Evolutionary conservation across 1,140 invertebrate genomes (phyloP), one percentile per base, ranked within the genome.

Genomic region (Pogonus chalceus): DNA sequence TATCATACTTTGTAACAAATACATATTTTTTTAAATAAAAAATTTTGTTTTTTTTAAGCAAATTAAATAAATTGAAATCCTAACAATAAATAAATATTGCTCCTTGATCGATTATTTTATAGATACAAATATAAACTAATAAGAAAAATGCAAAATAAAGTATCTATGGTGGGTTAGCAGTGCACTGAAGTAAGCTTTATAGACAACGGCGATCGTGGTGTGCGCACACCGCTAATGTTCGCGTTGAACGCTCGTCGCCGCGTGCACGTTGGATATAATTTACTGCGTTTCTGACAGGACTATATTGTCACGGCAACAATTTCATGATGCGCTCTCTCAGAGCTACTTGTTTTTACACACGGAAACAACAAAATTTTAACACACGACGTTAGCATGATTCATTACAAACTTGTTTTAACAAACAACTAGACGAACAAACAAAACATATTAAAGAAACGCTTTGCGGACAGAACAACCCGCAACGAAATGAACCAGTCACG

Each of bases 261-360:
- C 9, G 18, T 43, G 37, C 18, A 31, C 37, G 37, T 18, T 43
- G 18, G 37, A 43, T 12, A 43, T 43, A 43, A 43, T 43, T 43
- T 43, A 43, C 37, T 43, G 18, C 37, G 37, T 43, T 43, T 18
- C 37, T 43, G 37, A 43, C 37, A 43, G 9, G 18, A 16, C 18
- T 18, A 43, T 43, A 43, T 43, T 18, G 37, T 43, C 37, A 43
- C 37, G 37, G 37, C 18, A 43, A 43, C 37, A 43, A 43, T 43
- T 43, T 43, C 37, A 43, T 43, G 37, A 43, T 43, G 37, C 37
- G 9, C 37, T 9, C 18, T 18, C 3, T 12, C 18, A 16, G 37
- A 9, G 18, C 18, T 43, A 18, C 37, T 12, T 43, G 37, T 43
- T 43, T 43, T 43, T 43, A 43, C 37, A 43, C 18, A 43, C 18